Percentiles rank a stretch among this genome's conserved stretches.
phyloP scores from a whole-genome alignment of 2,797 vertebrate genomes.

The Crypturellus tataupa region DNA sequence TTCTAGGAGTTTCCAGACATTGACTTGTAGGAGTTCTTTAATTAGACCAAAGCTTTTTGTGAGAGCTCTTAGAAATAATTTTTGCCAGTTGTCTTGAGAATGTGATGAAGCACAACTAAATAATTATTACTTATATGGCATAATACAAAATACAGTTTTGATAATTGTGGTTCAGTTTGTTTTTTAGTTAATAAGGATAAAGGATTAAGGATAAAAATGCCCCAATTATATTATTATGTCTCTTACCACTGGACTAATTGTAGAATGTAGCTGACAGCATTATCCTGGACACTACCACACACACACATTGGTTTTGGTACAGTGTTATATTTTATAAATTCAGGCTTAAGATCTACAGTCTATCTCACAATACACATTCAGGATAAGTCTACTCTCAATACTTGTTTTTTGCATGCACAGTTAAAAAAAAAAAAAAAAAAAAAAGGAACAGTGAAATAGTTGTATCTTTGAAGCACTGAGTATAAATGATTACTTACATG shows the following conservation, averaged over 20 bases:
- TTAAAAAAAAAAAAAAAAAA: not conserved
- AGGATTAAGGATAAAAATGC: not conserved
- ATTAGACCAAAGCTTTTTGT: not conserved
- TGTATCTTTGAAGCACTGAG: not conserved
- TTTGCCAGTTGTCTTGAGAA: not conserved
- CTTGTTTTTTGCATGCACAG: not conserved
- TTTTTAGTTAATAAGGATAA: too few relatives aligned
- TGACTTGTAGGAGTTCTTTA: not conserved
- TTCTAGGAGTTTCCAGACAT: not conserved
- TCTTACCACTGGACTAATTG: not conserved
- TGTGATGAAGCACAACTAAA: not conserved
- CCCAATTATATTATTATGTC: not conserved
- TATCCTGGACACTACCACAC: not conserved
- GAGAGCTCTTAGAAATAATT: not conserved
- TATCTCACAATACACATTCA: not conserved
- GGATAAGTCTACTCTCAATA: not conserved
- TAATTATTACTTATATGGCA: not conserved
- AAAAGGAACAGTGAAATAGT: not conserved
- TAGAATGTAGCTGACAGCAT: not conserved
- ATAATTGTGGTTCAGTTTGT: not conserved
- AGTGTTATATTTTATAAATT: not conserved
- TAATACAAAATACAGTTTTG: not conserved
- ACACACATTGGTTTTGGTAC: not conserved
- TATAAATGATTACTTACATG: not conserved
- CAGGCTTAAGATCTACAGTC: not conserved